Percentiles rank a stretch among this genome's conserved stretches.
phyloP scores from a whole-genome alignment of 1,140 invertebrate genomes.

The Papilio aristodemus region DNA sequence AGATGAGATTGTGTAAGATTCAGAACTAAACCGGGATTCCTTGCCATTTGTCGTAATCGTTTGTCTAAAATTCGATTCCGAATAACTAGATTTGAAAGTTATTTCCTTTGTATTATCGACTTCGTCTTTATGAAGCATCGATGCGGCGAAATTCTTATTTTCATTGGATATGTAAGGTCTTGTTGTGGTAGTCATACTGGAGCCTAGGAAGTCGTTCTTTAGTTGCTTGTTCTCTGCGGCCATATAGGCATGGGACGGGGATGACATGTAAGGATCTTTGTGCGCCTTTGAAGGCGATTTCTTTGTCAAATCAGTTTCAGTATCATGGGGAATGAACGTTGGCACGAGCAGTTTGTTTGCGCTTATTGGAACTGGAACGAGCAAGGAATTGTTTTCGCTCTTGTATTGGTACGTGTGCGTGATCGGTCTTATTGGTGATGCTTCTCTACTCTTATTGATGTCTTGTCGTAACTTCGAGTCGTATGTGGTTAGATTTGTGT shows the following conservation, averaged over 20 bases:
- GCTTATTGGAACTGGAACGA: constrained; percentile 78
- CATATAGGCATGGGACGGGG: constrained; percentile 70
- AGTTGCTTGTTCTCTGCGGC: constrained; percentile 74
- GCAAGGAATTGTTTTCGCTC: constrained; percentile 80
- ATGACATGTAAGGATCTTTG: constrained; percentile 68
- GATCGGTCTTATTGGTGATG: constrained; percentile 83
- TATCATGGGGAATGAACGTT: constrained; percentile 74
- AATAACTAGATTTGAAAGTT: constrained; percentile 76
- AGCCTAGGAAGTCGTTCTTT: constrained; percentile 73
- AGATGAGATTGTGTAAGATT: constrained; percentile 74
- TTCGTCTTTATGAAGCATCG: constrained; percentile 72
- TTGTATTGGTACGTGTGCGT: constrained; percentile 81
- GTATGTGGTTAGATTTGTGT: constrained; percentile 91
- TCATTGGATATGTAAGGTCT: constrained; percentile 66
- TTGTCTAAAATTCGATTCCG: constrained; percentile 77
- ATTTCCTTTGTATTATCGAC: constrained; percentile 68
- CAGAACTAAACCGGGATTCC: constrained; percentile 61
- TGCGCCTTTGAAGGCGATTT: constrained; percentile 78
- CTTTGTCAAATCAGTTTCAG: constrained; percentile 69
- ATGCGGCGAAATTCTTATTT: constrained; percentile 68
- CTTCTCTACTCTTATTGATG: constrained; percentile 84
- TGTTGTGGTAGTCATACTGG: constrained; percentile 70
- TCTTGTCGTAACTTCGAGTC: constrained; percentile 88
- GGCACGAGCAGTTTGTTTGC: constrained; percentile 74
- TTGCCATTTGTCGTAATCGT: constrained; percentile 64